Conservation (phyloP, 1,140 invertebrate genomes). For the Drosophila parabipectinata region DNA sequence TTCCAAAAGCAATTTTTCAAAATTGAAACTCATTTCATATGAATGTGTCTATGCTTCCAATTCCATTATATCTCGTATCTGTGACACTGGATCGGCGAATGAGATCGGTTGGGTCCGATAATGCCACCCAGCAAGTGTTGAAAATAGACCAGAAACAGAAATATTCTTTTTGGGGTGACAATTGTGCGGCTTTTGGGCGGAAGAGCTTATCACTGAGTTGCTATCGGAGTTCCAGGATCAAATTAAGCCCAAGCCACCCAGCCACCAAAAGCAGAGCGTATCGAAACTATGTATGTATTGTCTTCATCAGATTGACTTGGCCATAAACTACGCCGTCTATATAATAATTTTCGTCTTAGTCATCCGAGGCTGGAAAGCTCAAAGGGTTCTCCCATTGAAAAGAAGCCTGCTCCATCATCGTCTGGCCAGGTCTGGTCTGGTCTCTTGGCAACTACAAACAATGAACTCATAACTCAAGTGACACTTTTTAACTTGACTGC, state of each 20-base stretch:
- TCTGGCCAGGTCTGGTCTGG: slow-evolving; percentile 13
- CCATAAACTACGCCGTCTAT: slow-evolving; percentile 33
- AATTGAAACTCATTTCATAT: slow-evolving; percentile 78
- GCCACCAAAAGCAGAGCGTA: slow-evolving; percentile 1
- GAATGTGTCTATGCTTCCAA: slow-evolving; percentile 54
- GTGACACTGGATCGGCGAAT: slow-evolving; percentile 64
- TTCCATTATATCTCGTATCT: slow-evolving; percentile 68
- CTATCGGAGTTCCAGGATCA: slow-evolving; percentile 31
- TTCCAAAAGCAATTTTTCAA: slow-evolving; percentile 77
- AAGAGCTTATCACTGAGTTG: slow-evolving; percentile 53
- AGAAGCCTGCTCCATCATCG: slow-evolving; percentile 38
- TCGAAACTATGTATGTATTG: slow-evolving; percentile 1
- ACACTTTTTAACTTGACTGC: slow-evolving; percentile 84
- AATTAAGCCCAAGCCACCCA: slow-evolving; percentile 8
- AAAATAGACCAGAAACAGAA: slow-evolving; percentile 30
- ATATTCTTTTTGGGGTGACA: slow-evolving; percentile 53
- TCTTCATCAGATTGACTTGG: slow-evolving; percentile 3
- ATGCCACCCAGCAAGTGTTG: slow-evolving; percentile 65
- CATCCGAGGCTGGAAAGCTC: slow-evolving; percentile 13
- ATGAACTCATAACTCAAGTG: slow-evolving; percentile 84
- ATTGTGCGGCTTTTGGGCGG: slow-evolving; percentile 29
- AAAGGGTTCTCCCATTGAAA: slow-evolving; percentile 42
- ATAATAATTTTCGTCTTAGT: slow-evolving; percentile 40
- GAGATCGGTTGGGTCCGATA: slow-evolving; percentile 64
- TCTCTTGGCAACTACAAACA: slow-evolving; percentile 74